phyloP scores from a whole-genome alignment of 2,113 vertebrate species.

The Pontoporia blainvillei region DNA sequence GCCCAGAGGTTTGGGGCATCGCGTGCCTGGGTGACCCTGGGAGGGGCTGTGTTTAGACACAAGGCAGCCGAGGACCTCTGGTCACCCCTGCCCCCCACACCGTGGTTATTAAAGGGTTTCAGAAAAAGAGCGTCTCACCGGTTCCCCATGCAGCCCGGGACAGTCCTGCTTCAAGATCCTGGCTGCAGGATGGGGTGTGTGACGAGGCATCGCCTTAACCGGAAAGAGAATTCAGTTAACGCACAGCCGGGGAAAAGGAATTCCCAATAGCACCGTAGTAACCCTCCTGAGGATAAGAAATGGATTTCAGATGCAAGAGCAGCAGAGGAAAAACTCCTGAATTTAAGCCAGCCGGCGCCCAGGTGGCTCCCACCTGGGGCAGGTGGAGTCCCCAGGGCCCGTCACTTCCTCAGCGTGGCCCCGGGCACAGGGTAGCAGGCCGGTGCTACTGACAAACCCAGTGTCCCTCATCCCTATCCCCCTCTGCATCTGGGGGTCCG shows the following conservation, averaged over 20 bases:
- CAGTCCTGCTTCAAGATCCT: constrained; percentile 60
- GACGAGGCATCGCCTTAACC: constrained; percentile 68
- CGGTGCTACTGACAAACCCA: background rate
- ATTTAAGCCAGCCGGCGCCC: accelerated
- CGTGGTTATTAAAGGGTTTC: background rate
- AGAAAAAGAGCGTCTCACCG: constrained; percentile 62
- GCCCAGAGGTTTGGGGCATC: background rate
- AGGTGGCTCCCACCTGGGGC: accelerated
- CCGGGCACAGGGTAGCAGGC: accelerated
- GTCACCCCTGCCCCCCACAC: accelerated
- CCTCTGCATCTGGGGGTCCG: background rate
- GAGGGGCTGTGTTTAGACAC: background rate
- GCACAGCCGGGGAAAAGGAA: background rate
- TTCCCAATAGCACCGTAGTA: background rate
- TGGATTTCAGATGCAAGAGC: background rate
- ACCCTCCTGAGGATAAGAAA: background rate
- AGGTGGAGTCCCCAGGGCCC: background rate
- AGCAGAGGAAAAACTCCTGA: background rate
- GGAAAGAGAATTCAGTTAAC: constrained; percentile 1
- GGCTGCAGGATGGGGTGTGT: constrained; percentile 51
- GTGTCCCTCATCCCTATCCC: accelerated
- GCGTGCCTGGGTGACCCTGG: accelerated
- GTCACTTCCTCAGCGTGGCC: background rate
- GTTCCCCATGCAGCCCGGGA: constrained; percentile 55
- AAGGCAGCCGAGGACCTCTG: accelerated